A percentile compares a stretch with the other conserved stretches of the same genome.
These are phyloP conservation scores for Pteruthius melanotis DNA, from an alignment of 2,113 vertebrate genomes.

Conservation along the genomic window DNA sequence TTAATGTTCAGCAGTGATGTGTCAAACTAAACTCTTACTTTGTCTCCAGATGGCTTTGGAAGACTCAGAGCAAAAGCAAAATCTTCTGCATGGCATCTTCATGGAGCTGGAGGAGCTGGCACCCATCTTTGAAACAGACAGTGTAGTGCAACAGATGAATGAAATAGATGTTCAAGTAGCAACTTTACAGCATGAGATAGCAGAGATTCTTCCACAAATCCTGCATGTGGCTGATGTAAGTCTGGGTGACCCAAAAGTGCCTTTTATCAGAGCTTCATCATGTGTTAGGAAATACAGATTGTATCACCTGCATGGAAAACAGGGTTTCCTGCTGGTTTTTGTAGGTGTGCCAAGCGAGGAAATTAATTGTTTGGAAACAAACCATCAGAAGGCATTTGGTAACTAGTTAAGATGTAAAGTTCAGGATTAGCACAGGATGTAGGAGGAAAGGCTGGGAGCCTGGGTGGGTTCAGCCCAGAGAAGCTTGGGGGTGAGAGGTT, in stretches of 20 bases:
- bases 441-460: background rate
- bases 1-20: background rate
- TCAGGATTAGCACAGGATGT: background rate
- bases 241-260: background rate
- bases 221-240: slow-evolving; percentile 85
- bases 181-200: slow-evolving; percentile 78
- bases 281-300: background rate
- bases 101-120: slow-evolving; percentile 81
- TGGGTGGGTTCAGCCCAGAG: background rate
- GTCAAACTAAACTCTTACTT: background rate
- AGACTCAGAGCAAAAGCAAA: slow-evolving; percentile 86
- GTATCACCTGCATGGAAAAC: background rate
- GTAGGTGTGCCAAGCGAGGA: background rate
- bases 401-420: background rate
- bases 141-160: slow-evolving; percentile 68
- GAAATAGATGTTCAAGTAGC: slow-evolving; percentile 74
- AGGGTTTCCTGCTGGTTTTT: background rate
- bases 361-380: background rate
- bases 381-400: background rate
- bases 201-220: slow-evolving; percentile 79
- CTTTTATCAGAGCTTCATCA: background rate
- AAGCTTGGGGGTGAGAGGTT: background rate
- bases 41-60: slow-evolving; percentile 83
- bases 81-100: slow-evolving; percentile 74
- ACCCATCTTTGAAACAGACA: slow-evolving; percentile 77